Percentiles rank a stretch among this genome's conserved stretches.
phyloP scores from a whole-genome alignment of 2,888 invertebrate species.

The Dimorphilus gyrociliatus region DNA sequence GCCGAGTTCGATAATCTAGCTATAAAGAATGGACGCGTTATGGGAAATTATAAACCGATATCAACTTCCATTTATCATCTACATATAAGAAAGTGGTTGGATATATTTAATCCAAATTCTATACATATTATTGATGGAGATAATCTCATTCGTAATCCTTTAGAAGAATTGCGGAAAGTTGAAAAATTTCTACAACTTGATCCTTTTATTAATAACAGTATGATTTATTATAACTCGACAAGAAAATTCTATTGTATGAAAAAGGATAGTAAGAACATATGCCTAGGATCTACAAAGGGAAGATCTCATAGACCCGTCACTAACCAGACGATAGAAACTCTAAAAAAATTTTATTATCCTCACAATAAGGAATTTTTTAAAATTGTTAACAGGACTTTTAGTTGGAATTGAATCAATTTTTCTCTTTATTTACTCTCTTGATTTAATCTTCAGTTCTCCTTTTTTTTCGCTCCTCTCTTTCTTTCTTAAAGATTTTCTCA shows the following conservation, averaged over 20 bases:
- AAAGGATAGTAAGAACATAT: conserved; percentile 52
- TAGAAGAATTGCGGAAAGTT: conserved; percentile 23
- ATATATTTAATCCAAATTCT: conserved; percentile 75
- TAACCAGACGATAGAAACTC: conserved; percentile 43
- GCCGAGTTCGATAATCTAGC: too few species aligned
- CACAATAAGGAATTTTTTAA: conserved; percentile 44
- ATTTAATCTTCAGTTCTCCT: too few species aligned
- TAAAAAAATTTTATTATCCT: conserved; percentile 22
- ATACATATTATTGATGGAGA: conserved; percentile 69
- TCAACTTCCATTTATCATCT: conserved; percentile 40
- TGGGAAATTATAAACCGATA: too few species aligned
- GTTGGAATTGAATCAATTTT: too few species aligned
- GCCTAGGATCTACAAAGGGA: conserved; percentile 71
- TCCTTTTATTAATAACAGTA: conserved; percentile 43
- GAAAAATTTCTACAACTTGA: conserved; percentile 28
- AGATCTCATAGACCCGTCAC: conserved; percentile 70
- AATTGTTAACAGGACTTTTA: conserved; percentile 74
- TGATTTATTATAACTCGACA: conserved; percentile 89
- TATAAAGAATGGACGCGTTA: too few species aligned
- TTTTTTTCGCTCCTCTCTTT: too few species aligned
- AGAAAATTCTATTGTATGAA: conserved; percentile 78
- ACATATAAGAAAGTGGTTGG: conserved; percentile 76
- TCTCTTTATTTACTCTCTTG: too few species aligned
- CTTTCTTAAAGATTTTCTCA: too few species aligned
- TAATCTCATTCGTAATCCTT: conserved; percentile 25